A percentile compares a stretch with the other conserved stretches of the same genome.
phyloP scores from a whole-genome alignment of 2,113 vertebrate genomes.

The Pheucticus melanocephalus region DNA sequence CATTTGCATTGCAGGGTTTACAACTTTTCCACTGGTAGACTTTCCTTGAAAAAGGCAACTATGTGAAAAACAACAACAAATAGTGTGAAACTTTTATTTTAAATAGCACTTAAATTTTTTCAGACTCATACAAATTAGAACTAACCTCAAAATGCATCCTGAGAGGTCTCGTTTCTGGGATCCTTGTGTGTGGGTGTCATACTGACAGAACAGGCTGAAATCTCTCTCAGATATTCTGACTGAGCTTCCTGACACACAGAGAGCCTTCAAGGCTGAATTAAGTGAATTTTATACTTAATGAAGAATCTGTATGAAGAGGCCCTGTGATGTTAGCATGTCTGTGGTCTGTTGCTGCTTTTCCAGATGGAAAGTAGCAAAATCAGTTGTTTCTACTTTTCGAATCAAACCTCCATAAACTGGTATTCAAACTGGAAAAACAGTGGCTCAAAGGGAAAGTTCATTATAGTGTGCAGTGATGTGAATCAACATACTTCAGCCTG shows the following conservation, averaged over 20 bases:
- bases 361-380: neutral
- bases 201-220: neutral
- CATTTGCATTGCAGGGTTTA: neutral
- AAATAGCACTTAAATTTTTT: neutral
- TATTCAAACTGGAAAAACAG: slow-evolving; percentile 18
- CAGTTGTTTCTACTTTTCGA: slow-evolving; percentile 28
- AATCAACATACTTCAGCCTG: neutral
- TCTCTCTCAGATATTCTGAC: neutral
- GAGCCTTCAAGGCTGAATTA: neutral
- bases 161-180: neutral
- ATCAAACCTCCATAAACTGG: neutral
- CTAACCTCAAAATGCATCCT: neutral
- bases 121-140: neutral
- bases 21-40: neutral
- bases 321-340: neutral
- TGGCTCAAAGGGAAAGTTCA: neutral
- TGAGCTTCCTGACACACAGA: neutral
- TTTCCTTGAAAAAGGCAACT: neutral
- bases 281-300: neutral
- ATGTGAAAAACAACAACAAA: neutral
- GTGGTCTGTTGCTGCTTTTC: neutral
- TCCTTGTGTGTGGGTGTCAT: neutral
- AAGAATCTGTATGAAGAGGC: neutral
- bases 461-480: neutral
- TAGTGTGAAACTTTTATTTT: neutral